phyloP scores from a whole-genome alignment of 2,113 vertebrate species.

The Hippocampus zosterae region DNA sequence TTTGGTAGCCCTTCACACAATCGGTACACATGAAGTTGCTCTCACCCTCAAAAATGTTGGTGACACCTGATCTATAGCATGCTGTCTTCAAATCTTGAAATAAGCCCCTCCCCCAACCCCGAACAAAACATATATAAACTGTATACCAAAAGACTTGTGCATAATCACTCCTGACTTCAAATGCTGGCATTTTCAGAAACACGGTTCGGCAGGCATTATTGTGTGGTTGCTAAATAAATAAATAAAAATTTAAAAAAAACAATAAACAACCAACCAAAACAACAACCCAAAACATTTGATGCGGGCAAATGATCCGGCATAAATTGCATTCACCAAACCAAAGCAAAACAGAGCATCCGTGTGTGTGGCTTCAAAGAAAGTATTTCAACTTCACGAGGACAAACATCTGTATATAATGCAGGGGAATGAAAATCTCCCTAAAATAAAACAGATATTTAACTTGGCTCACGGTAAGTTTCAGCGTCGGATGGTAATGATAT shows the following conservation, averaged over 20 bases:
- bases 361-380: conserved; percentile 51
- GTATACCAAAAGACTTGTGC: neutral
- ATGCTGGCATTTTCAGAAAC: conserved; percentile 12
- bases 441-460: conserved; percentile 77
- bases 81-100: too few species aligned
- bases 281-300: neutral
- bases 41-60: too few species aligned
- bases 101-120: neutral
- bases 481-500: conserved; percentile 74
- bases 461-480: conserved; percentile 66
- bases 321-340: conserved; percentile 51
- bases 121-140: conserved; percentile 9
- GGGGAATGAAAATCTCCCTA: conserved; percentile 37
- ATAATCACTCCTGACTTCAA: conserved; percentile 12
- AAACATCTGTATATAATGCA: conserved; percentile 55
- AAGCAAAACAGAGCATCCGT: conserved; percentile 56
- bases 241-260: neutral
- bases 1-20: too few species aligned
- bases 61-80: too few species aligned
- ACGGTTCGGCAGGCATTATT: conserved; percentile 29
- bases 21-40: too few species aligned
- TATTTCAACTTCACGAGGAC: conserved; percentile 57
- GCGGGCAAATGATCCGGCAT: conserved; percentile 37
- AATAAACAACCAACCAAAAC: neutral
- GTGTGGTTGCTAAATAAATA: conserved; percentile 46